Evolutionary conservation across 1,140 invertebrate species (phyloP).

Genomic region (Ephestia elutella): DNA sequence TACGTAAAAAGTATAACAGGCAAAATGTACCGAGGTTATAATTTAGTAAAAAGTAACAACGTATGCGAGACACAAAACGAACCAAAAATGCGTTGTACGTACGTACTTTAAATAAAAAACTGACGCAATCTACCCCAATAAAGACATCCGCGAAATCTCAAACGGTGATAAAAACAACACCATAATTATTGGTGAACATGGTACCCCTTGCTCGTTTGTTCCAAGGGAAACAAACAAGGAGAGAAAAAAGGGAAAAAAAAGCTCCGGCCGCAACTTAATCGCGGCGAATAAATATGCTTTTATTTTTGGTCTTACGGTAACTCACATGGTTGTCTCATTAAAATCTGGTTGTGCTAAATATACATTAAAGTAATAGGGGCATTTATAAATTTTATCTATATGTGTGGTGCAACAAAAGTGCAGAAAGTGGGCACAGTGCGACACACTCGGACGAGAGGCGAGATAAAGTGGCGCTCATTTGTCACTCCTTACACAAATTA

Average conservation of each 20-base stretch:
- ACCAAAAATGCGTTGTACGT: slow-evolving; percentile 13
- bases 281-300: slow-evolving; percentile 13
- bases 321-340: slow-evolving; percentile 32
- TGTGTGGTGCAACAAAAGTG: slow-evolving; percentile 18
- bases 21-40: slow-evolving; percentile 9
- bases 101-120: slow-evolving; percentile 15
- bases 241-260: slow-evolving; percentile 18
- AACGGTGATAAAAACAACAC: slow-evolving; percentile 28
- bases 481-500: slow-evolving; percentile 36
- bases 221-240: too few species aligned
- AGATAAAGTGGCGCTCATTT: slow-evolving; percentile 66
- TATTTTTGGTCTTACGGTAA: slow-evolving; percentile 22
- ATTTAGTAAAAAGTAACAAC: slow-evolving; percentile 10
- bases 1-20: slow-evolving; percentile 7
- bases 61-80: slow-evolving; percentile 7
- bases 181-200: slow-evolving; percentile 36
- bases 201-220: slow-evolving; percentile 23
- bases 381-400: slow-evolving; percentile 8
- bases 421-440: slow-evolving; percentile 31
- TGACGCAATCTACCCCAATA: slow-evolving; percentile 33
- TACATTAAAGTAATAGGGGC: slow-evolving; percentile 16
- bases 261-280: slow-evolving; percentile 22
- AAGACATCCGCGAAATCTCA: slow-evolving; percentile 42
- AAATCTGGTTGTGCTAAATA: slow-evolving; percentile 22
- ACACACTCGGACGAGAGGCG: slow-evolving; percentile 26